Evolutionary conservation across 2,888 invertebrate species (phyloP).

Genomic region (Rhagium mordax): DNA sequence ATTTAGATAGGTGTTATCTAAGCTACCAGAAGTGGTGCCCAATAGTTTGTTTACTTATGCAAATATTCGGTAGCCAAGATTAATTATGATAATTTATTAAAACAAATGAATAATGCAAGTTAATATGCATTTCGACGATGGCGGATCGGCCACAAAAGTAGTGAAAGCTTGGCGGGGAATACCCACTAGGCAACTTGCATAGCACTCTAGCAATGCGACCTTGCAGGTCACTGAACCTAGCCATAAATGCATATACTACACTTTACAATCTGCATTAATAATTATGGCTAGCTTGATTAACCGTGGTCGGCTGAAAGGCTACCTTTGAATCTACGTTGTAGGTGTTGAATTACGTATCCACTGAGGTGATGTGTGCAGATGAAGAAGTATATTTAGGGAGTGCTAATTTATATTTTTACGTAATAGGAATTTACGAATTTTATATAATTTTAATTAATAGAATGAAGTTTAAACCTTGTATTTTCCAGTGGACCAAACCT

Average conservation of each 20-base stretch:
- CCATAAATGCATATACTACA: constrained; percentile 21
- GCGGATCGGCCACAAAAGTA: constrained; percentile 30
- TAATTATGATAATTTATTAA: constrained; percentile 26
- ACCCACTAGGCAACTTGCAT: constrained; percentile 31
- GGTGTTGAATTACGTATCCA: neutral
- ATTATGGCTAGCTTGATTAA: neutral
- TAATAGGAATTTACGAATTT: neutral
- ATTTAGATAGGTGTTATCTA: no score
- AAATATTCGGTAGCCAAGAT: constrained; percentile 12
- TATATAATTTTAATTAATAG: neutral
- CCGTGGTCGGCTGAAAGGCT: neutral
- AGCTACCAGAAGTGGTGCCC: neutral
- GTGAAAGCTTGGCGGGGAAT: constrained; percentile 29
- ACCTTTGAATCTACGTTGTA: neutral
- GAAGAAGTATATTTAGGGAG: neutral
- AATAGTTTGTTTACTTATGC: constrained; percentile 24
- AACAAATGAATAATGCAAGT: constrained; percentile 23
- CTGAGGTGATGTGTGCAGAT: neutral
- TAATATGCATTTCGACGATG: constrained; percentile 16
- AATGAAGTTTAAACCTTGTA: neutral
- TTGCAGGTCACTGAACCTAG: constrained; percentile 26
- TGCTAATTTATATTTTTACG: neutral
- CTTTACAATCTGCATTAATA: constrained; percentile 16
- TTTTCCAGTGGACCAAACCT: neutral
- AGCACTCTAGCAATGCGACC: constrained; percentile 26